Evolutionary conservation across 2,888 invertebrate genomes (phyloP).

Genomic region (Crepidodera aurea): DNA sequence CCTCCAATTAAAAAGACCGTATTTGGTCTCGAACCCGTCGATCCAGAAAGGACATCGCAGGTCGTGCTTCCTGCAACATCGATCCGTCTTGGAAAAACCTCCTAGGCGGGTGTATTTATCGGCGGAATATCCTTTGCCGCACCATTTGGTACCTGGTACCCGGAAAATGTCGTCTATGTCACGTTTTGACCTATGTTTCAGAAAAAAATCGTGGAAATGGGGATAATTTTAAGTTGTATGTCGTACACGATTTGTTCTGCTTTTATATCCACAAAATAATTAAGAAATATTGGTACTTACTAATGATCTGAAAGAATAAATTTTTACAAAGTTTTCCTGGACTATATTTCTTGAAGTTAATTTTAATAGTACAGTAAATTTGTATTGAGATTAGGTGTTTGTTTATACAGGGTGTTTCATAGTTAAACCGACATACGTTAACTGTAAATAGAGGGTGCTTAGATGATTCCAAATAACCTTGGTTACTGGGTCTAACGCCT

Average conservation of each 20-base stretch:
- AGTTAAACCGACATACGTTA: no score
- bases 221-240: not conserved
- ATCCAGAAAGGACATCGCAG: constrained; percentile 85
- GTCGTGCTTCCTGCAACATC: constrained; percentile 90
- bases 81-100: constrained; percentile 83
- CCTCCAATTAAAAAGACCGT: constrained; percentile 87
- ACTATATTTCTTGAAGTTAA: no score
- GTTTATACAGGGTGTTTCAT: no score
- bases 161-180: constrained; percentile 73
- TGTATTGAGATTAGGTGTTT: no score
- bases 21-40: constrained; percentile 82
- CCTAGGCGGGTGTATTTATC: constrained; percentile 84
- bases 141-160: constrained; percentile 93
- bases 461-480: no score
- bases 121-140: constrained; percentile 87
- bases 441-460: no score
- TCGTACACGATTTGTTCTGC: constrained; percentile 21
- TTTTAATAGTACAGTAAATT: no score
- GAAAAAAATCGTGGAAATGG: not conserved
- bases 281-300: no score
- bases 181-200: constrained; percentile 60
- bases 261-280: no score
- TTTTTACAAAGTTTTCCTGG: no score
- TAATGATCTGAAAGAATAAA: no score
- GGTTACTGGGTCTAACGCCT: no score